These are phyloP conservation scores for Tokudaia tokunoshimensis DNA, from an alignment of 2,797 vertebrate genomes.

Conservation along the genomic window DNA sequence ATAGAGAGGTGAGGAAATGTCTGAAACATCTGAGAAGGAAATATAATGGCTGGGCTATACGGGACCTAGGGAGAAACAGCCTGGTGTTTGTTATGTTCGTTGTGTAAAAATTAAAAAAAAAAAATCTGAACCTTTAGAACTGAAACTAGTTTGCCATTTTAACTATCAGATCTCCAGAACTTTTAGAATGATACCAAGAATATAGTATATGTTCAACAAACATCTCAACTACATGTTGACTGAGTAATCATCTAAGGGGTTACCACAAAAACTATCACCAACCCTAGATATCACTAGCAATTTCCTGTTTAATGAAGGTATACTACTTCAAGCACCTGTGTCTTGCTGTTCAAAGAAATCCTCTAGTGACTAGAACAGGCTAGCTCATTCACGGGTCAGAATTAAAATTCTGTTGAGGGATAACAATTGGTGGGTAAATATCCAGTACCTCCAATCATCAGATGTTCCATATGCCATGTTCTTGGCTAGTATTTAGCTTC, in stretches of 20 bases:
- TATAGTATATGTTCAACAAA: slow-evolving; percentile 6
- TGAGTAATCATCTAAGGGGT: not conserved
- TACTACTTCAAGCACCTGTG: not conserved
- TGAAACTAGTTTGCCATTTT: not conserved
- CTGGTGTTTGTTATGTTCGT: not conserved
- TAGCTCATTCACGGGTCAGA: not conserved
- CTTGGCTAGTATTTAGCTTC: not conserved
- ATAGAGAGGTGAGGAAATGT: not conserved
- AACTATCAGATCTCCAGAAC: not conserved
- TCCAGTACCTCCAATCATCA: not conserved
- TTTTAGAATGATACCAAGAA: not conserved
- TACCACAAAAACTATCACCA: not conserved
- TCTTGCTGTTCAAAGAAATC: not conserved
- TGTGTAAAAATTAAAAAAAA: not conserved
- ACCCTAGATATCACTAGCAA: not conserved
- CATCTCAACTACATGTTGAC: not conserved
- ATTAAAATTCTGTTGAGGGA: not conserved
- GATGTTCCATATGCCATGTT: not conserved
- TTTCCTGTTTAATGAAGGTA: too few species aligned
- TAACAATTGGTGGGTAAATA: not conserved
- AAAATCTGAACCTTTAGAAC: not conserved
- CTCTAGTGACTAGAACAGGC: not conserved
- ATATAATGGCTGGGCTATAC: not conserved
- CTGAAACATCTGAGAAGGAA: not conserved
- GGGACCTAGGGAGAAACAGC: not conserved